Percentiles rank a stretch among this genome's conserved stretches.
Conservation (phyloP, 2,797 vertebrate genomes). For the Coregonus sp. region DNA sequence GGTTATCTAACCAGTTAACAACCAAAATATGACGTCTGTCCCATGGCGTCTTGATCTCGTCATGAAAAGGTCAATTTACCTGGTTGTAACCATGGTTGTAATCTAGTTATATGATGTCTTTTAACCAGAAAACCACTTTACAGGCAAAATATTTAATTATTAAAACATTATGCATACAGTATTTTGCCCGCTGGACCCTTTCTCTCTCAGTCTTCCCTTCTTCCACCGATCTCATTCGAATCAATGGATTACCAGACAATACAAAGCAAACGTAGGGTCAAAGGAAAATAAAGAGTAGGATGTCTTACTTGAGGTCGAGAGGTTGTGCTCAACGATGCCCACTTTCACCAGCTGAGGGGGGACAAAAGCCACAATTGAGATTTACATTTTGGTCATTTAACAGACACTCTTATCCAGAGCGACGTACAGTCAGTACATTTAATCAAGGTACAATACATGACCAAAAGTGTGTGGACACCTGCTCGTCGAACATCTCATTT, state of each 20-base stretch:
- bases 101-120: background rate
- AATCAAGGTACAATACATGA: background rate
- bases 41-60: background rate
- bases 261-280: background rate
- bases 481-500: too few relatives aligned
- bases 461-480: too few relatives aligned
- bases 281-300: background rate
- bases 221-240: background rate
- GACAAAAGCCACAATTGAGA: background rate
- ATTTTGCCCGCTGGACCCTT: background rate
- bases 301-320: slow-evolving; percentile 77
- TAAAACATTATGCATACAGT: background rate
- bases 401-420: background rate
- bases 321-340: slow-evolving; percentile 82
- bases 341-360: slow-evolving; percentile 80
- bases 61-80: background rate
- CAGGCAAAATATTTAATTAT: background rate
- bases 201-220: background rate
- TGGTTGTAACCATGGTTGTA: background rate
- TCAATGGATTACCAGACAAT: background rate
- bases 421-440: background rate
- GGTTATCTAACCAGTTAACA: background rate
- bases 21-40: background rate
- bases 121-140: background rate
- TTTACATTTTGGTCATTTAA: background rate